Conservation (phyloP, 1,140 invertebrate species). For the Nylanderia fulva region DNA sequence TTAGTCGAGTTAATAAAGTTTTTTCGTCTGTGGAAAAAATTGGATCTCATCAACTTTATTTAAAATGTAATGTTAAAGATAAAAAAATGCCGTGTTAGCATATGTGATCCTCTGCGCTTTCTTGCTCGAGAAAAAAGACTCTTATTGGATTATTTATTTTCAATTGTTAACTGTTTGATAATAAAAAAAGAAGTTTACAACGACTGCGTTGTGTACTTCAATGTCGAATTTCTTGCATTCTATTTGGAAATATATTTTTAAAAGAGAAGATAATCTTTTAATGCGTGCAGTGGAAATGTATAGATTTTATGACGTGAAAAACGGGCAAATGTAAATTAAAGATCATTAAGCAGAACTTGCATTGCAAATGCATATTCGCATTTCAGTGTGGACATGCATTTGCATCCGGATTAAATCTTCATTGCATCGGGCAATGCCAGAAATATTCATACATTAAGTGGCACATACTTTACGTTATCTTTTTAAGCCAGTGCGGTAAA, state of each 20-base stretch:
- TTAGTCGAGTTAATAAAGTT: too few relatives aligned
- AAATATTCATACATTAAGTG: conserved; percentile 52
- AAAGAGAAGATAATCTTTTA: conserved; percentile 6
- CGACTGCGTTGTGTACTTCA: too few relatives aligned
- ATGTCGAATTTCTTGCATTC: too few relatives aligned
- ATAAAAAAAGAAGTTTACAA: too few relatives aligned
- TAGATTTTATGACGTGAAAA: conserved; percentile 43
- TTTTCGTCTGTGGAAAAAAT: background rate
- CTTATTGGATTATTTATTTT: too few relatives aligned
- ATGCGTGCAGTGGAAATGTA: conserved; percentile 15
- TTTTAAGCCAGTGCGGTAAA: conserved; percentile 32
- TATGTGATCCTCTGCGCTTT: background rate
- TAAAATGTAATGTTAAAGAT: too few relatives aligned
- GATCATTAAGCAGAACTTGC: conserved; percentile 51
- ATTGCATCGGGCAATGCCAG: conserved; percentile 29
- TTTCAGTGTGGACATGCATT: conserved; percentile 53
- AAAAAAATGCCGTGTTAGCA: background rate
- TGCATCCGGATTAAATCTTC: conserved; percentile 56
- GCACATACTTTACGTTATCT: conserved; percentile 11
- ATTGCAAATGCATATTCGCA: conserved; percentile 42
- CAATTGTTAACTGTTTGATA: background rate
- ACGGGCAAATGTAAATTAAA: conserved; percentile 49
- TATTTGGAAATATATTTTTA: background rate
- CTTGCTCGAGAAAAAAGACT: background rate
- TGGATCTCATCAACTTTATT: background rate